phyloP scores from a whole-genome alignment of 2,113 vertebrate genomes.

The Zosterops japonicus region DNA sequence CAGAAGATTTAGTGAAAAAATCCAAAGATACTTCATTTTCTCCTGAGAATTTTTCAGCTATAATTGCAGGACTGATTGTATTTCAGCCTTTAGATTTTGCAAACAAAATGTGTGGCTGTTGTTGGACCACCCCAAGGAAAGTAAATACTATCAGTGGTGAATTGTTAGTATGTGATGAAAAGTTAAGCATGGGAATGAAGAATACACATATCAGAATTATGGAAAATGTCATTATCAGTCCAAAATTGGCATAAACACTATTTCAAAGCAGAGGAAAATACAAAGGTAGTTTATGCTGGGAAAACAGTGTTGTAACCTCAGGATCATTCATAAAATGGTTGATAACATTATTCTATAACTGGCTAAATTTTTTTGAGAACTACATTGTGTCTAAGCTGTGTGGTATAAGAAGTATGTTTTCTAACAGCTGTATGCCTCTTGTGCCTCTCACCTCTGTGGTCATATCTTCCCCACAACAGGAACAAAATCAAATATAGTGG shows the following conservation, averaged over 20 bases:
- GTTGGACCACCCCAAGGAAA: not conserved
- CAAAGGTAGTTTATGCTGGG: not conserved
- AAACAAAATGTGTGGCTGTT: not conserved
- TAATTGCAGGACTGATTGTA: not conserved
- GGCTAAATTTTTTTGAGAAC: not conserved
- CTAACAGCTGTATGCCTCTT: not conserved
- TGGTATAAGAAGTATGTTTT: not conserved
- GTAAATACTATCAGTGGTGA: not conserved
- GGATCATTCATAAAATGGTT: not conserved
- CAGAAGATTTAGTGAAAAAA: not conserved
- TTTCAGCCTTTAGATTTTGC: not conserved
- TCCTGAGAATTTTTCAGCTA: not conserved
- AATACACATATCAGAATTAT: accelerated
- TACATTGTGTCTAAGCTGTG: not conserved
- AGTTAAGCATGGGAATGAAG: not conserved
- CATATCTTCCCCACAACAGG: not conserved
- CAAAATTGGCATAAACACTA: not conserved
- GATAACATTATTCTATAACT: not conserved
- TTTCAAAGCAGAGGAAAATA: not conserved
- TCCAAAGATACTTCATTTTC: not conserved
- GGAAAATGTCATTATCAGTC: not conserved
- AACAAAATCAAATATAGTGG: not conserved
- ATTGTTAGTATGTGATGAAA: not conserved
- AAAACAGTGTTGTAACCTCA: not conserved
- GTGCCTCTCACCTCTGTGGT: not conserved